phyloP scores from a whole-genome alignment of 2,113 vertebrate genomes.

The Cephalopterus ornatus region DNA sequence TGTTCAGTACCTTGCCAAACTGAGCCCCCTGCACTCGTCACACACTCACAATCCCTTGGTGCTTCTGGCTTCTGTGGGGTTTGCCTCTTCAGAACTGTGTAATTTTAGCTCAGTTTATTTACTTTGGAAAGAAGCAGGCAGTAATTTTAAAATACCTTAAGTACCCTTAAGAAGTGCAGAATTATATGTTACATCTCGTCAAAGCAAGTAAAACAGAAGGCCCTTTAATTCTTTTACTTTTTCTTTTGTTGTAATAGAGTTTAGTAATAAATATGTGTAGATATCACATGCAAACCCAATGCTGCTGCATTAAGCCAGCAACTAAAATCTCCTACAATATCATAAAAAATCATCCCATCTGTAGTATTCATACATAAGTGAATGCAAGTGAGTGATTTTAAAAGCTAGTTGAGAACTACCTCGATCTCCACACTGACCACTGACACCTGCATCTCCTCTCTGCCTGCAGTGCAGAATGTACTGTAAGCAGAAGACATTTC shows the following conservation, averaged over 20 bases:
- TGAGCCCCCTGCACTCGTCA: not conserved
- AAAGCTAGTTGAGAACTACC: not conserved
- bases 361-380: not conserved
- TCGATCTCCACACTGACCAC: constrained; percentile 29
- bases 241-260: not conserved
- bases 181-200: not conserved
- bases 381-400: not conserved
- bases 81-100: not conserved
- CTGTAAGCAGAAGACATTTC: constrained; percentile 14
- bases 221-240: not conserved
- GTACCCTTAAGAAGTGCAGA: not conserved
- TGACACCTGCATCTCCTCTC: constrained; percentile 27
- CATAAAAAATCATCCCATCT: not conserved
- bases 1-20: not conserved
- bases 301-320: not conserved
- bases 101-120: constrained; percentile 11
- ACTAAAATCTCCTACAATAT: not conserved
- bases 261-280: not conserved
- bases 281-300: not conserved
- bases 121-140: constrained; percentile 13
- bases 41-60: not conserved
- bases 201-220: not conserved
- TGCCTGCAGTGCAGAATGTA: constrained; percentile 8
- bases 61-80: not conserved
- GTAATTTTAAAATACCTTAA: constrained; percentile 17